phyloP scores from a whole-genome alignment of 2,888 invertebrate genomes.

The Agrenia bidenticulata region DNA sequence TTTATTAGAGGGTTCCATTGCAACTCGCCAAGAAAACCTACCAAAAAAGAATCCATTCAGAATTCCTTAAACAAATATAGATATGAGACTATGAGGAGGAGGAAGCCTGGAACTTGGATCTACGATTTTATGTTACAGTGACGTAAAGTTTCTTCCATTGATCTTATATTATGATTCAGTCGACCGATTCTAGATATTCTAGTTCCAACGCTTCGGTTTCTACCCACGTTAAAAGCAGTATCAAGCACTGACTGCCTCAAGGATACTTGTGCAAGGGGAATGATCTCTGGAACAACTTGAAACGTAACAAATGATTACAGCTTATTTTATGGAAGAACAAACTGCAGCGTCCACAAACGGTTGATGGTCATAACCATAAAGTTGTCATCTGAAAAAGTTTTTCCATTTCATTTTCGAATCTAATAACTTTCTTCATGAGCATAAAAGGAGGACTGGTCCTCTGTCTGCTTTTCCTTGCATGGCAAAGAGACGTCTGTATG shows the following conservation, averaged over 20 bases:
- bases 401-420: conserved; percentile 36
- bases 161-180: too few species aligned
- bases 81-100: too few species aligned
- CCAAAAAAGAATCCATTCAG: too few species aligned
- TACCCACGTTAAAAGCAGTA: not conserved
- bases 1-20: too few species aligned
- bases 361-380: conserved; percentile 47
- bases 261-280: conserved; percentile 3
- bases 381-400: conserved; percentile 42
- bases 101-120: too few species aligned
- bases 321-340: conserved; percentile 29
- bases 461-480: not conserved
- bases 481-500: too few species aligned
- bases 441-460: conserved; percentile 12
- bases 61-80: too few species aligned
- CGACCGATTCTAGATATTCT: too few species aligned
- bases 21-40: too few species aligned
- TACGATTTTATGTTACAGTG: too few species aligned
- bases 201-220: too few species aligned
- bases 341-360: conserved; percentile 27
- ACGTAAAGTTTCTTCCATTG: too few species aligned
- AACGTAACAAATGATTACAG: conserved; percentile 34
- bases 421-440: conserved; percentile 35
- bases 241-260: conserved; percentile 1
- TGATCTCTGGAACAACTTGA: conserved; percentile 10